Evolutionary conservation across 2,113 vertebrate genomes (phyloP).

Genomic region (Nesoenas mayeri): DNA sequence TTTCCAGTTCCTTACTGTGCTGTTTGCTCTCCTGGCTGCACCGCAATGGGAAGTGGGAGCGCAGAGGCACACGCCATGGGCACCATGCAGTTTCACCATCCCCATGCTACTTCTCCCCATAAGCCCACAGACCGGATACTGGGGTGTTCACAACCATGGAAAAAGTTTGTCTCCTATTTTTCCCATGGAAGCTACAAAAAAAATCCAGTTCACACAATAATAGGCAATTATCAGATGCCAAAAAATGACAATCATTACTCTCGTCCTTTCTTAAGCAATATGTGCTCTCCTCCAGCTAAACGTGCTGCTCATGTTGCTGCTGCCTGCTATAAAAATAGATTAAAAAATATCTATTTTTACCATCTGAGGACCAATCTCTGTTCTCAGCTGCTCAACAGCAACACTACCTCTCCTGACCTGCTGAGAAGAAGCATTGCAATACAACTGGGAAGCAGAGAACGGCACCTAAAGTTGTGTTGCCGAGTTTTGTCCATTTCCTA

Average conservation of each 20-base stretch:
- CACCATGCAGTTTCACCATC: accelerated
- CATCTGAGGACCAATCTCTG: neutral
- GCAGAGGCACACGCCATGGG: neutral
- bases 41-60: neutral
- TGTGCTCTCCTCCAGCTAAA: neutral
- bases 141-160: neutral
- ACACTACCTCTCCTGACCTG: neutral
- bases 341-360: neutral
- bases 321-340: neutral
- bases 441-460: neutral
- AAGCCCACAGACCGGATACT: neutral
- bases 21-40: neutral
- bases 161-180: neutral
- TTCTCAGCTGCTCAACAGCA: neutral
- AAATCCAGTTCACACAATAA: neutral
- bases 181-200: neutral
- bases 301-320: neutral
- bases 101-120: accelerated
- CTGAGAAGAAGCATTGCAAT: neutral
- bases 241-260: neutral
- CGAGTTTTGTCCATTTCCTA: neutral
- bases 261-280: neutral
- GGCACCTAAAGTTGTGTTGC: accelerated
- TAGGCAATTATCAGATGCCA: neutral
- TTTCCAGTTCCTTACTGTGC: neutral